A percentile compares a stretch with the other conserved stretches of the same genome.
Conservation (phyloP, 1,140 invertebrate genomes). For the Olivierus martensii region DNA sequence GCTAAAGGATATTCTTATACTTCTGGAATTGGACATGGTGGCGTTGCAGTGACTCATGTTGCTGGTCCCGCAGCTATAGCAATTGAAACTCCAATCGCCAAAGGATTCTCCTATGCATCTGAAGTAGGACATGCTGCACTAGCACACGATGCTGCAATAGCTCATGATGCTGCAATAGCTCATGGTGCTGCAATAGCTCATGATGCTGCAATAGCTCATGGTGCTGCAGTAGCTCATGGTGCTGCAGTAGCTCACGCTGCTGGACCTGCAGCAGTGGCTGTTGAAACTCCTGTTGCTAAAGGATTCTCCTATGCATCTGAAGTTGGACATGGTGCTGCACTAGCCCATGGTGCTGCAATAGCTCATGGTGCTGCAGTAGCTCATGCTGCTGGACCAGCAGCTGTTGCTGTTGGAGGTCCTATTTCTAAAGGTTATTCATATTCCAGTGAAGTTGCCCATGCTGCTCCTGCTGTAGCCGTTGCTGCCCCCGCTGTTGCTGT, state of each 20-base stretch:
- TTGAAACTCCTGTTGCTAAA: not conserved
- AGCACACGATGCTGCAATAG: too few species aligned
- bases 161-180: not conserved
- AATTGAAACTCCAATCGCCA: not conserved
- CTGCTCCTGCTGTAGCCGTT: not conserved
- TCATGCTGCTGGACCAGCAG: not conserved
- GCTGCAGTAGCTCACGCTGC: too few species aligned
- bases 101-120: not conserved
- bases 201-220: too few species aligned
- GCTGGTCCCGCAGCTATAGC: not conserved
- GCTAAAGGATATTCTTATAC: not conserved
- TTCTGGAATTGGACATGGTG: not conserved
- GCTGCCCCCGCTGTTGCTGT: not conserved
- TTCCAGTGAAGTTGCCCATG: not conserved
- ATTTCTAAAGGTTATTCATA: not conserved
- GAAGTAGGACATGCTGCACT: not conserved
- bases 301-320: conserved; percentile 12
- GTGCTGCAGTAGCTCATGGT: too few species aligned
- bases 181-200: too few species aligned
- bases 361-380: not conserved
- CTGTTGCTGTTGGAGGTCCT: not conserved
- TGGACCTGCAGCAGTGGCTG: too few species aligned
- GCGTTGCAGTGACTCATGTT: not conserved
- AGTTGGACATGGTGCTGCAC: not conserved
- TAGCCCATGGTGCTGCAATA: not conserved